Base-by-base conservation (phyloP, 1,140 invertebrate species). In the Cyclargus thomasi region DNA sequence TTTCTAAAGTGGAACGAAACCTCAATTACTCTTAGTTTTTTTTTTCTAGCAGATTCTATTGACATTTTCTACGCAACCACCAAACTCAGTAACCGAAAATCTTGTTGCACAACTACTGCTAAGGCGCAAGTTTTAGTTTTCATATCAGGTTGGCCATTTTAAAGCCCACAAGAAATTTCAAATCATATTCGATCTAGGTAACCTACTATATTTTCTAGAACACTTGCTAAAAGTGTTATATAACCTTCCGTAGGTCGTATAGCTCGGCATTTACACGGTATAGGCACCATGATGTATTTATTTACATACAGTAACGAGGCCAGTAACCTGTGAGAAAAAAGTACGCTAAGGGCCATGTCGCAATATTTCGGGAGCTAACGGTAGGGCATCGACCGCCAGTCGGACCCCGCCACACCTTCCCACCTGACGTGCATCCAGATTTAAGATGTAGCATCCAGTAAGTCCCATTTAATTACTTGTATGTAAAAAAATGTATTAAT, bases 291-390 rank as follows among this genome's bases (percentile, higher is more conserved):
- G 39, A 47, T 16, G 10, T 47, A 47, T 47, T 47, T 59, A 18
- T 20, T 20, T 20, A 59, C 17, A 69, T 63, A 64, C 62, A 67
- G 53, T 55, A 68, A 64, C 69, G 67, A 59, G 66, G 63, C 63
- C 70, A 71, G 69, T 70, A 68, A 64, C 67, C 70, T 69, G 55
- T 65, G 63, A 68, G 67, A 62, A 68, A 39, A 47, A 70, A 69
- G 65, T 64, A 69, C 63, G 64, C 23, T 39, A 55, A 65, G 62
- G 67, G 62, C 62, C 55, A 69, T 83, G 80, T 83, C 77, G 80
- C 77, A 85, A 86, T 83, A 86, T 85, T 86, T 86, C 80, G 84
- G 82, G 81, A 85, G 78, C 76, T 84, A 82, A 84, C 84, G 81
- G 84, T 85, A 72, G 71, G 70, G 83, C 81, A 77, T 74, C 74